Evolutionary conservation across 1,140 invertebrate species (phyloP).

Genomic region (Drosophila pseudoananassae): DNA sequence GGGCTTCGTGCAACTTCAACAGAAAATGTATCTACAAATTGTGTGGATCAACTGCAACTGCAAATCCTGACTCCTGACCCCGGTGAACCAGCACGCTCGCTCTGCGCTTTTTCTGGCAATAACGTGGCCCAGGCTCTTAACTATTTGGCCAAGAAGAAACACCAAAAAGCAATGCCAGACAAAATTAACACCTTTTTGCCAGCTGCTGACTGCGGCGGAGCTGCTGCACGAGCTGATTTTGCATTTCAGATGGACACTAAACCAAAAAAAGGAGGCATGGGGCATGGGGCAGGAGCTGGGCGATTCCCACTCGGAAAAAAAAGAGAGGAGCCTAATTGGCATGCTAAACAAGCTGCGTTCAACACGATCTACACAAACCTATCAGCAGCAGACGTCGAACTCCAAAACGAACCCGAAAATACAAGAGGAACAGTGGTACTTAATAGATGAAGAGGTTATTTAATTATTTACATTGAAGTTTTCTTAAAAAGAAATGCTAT

Average conservation of each 20-base stretch:
- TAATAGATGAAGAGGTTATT: too few relatives aligned
- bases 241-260: conserved; percentile 65
- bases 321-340: conserved; percentile 75
- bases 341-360: conserved; percentile 82
- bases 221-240: conserved; percentile 75
- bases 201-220: conserved; percentile 41
- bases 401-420: conserved; percentile 22
- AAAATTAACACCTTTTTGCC: conserved; percentile 80
- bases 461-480: too few relatives aligned
- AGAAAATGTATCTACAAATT: conserved; percentile 76
- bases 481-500: too few relatives aligned
- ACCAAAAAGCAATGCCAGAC: conserved; percentile 43
- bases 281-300: conserved; percentile 1
- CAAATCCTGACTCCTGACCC: conserved; percentile 53
- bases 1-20: conserved; percentile 57
- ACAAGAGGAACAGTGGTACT: conserved; percentile 29
- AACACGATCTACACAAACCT: conserved; percentile 79
- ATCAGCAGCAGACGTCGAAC: conserved; percentile 54
- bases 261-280: conserved; percentile 2
- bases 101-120: conserved; percentile 63
- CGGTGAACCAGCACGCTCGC: conserved; percentile 76
- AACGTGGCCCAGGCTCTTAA: conserved; percentile 60
- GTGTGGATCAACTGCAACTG: conserved; percentile 50
- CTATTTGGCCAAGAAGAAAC: conserved; percentile 61
- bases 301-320: conserved; percentile 45